Evolutionary conservation across 2,888 invertebrate genomes (phyloP), one percentile per base, ranked within the genome.

Genomic region (Heliconius ethilla): DNA sequence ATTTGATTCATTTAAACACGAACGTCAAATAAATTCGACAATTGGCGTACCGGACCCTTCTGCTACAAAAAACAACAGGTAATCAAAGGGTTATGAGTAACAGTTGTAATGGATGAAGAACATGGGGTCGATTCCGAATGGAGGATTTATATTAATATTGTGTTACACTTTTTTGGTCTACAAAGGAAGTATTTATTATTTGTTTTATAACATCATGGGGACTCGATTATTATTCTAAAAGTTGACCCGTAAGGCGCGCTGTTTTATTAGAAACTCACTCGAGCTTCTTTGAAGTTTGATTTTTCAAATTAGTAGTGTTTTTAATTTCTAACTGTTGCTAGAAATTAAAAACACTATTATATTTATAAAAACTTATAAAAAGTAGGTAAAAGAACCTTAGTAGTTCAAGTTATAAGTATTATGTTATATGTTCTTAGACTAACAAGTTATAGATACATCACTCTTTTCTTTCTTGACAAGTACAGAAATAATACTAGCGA

Each of bases 51-150:
- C 75, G 76, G 79, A 81, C 81, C 81, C 79, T 79, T 72, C 67
- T 33, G 55, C 70, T 59, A 84, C 81, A 84, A 86, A 88, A 89
- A 87, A 89, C 87, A 89, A 89, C 93, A 93, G 93, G 93, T 93
- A 93, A 90, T 88, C 87, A 87, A 91, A 91, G 93, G 94, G 93
- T 92, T 92, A 77, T 75, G 86, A 87, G 88, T 88, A 89, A 90
- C 87, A 88, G 87, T 84, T 84, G 80, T 82, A 86, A 85, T 82
- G 88, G 87, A 89, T 87, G 88, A 89, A 91, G 90, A 89, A 76
- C 73, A 85, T 88, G 90, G 91, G 92, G 92, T 89, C 88, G 83
- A 88, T 87, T 86, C 83, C 83, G 85, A 89, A 88, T 89, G 84
- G 87, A 87, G 86, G 86, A 87, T 86, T 87, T 82, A 85, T 85